Evolutionary conservation across 2,888 invertebrate species (phyloP), one percentile per base, ranked within the genome.

Genomic region (Silvanus unidentatus): DNA sequence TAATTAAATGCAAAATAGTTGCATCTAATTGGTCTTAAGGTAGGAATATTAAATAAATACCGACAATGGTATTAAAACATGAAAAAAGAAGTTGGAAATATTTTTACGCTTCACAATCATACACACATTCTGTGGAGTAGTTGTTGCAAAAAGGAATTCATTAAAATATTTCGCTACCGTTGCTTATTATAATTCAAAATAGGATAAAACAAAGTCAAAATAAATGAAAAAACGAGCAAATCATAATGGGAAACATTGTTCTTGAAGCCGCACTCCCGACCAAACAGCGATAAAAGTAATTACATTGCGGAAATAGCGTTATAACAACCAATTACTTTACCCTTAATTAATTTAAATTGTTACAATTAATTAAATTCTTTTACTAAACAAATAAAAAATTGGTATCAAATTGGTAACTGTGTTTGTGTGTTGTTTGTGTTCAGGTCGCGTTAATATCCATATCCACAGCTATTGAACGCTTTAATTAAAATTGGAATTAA

Each of bases 331-430:
- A 47, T 41, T 44, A 47, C 40, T 47, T 37, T 38, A 38, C 13
- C 2, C 13, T 37, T 44, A 44, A 44, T 44, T 49, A 36, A 46
- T 45, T 42, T 47, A 44, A 47, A 44, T 47, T 49, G 44, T 47
- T 47, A 42, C 39, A 47, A 44, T 47, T 49, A 42, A 40, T 37
- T 37, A 37, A 37, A 37, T 32, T 32, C 13, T 12, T 32, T 32
- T 32, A 32, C 13, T 5, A 32, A 32, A 12, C 13, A 4, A 16
- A 37, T 15, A 37, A 37, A 13, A 16, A n/a, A 32, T 32, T 32
- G 28, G 22, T 22, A 22, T 22, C 22, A 22, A 22, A 22, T 22
- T 22, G 22, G 22, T 22, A 22, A 22, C 22, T 22, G 22, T 22
- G 22, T 22, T 8, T 22, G 22, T 22, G 8, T 22, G 22, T n/a